phyloP scores from a whole-genome alignment of 2,888 invertebrate species.

The Meiosimyza platycephala region DNA sequence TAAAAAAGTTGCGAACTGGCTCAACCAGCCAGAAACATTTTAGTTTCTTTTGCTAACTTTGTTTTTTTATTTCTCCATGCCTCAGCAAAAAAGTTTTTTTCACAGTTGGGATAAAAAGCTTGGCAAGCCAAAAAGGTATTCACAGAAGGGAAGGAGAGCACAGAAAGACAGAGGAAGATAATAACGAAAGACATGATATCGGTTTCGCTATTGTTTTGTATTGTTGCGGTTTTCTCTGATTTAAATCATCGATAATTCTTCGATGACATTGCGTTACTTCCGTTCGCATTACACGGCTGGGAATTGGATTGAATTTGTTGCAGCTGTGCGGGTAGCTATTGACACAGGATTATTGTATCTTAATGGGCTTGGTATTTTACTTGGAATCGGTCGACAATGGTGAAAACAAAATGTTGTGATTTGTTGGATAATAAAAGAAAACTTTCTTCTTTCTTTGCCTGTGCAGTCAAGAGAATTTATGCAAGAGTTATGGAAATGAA shows the following conservation, averaged over 20 bases:
- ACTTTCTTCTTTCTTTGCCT: too few relatives aligned
- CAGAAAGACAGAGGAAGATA: neutral
- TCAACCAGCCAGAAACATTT: slow-evolving; percentile 2
- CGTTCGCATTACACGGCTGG: neutral
- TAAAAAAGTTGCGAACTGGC: slow-evolving; percentile 6
- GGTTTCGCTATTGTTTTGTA: neutral
- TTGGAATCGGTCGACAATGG: too few relatives aligned
- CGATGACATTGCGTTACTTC: slow-evolving; percentile 21
- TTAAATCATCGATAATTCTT: slow-evolving; percentile 9
- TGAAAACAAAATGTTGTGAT: too few relatives aligned
- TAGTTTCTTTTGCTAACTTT: neutral
- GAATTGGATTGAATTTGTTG: neutral
- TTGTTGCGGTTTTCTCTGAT: neutral
- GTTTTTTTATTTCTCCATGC: neutral
- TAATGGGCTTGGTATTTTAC: slow-evolving; percentile 3
- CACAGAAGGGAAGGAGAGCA: neutral
- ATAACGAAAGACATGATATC: neutral
- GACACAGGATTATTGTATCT: slow-evolving; percentile 4
- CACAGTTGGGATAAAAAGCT: neutral
- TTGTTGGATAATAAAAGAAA: too few relatives aligned
- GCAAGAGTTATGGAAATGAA: too few relatives aligned
- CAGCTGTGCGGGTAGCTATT: neutral
- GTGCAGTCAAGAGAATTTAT: too few relatives aligned
- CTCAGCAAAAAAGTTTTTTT: neutral
- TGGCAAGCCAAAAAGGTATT: neutral